A percentile compares a stretch with the other conserved stretches of the same genome.
These are phyloP conservation scores for Pseudanteris insignis DNA, from an alignment of 2,888 invertebrate species.

Conservation along the genomic window DNA sequence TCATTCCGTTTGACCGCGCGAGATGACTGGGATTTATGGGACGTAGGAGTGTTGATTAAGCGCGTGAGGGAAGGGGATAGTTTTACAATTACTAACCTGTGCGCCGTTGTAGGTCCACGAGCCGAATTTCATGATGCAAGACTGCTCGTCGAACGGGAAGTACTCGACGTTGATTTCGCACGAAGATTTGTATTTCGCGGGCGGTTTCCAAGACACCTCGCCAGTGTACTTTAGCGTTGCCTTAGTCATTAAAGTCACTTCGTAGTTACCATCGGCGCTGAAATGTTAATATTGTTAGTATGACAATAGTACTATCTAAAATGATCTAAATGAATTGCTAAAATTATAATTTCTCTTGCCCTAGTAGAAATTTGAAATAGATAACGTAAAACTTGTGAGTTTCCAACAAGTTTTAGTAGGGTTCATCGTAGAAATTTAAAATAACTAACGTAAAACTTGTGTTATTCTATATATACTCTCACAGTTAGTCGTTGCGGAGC, in stretches of 20 bases:
- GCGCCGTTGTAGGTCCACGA: slow-evolving; percentile 92
- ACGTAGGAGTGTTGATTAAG: too few species aligned
- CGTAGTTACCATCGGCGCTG: slow-evolving; percentile 98
- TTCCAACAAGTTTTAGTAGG: too few species aligned
- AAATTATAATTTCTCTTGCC: too few species aligned
- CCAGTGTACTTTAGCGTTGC: slow-evolving; percentile 93
- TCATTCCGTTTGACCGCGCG: slow-evolving; percentile 31
- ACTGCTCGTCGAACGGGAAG: slow-evolving; percentile 94
- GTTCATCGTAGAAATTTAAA: too few species aligned
- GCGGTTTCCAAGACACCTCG: slow-evolving; percentile 96
- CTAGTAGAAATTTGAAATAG: too few species aligned
- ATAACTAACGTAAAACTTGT: too few species aligned
- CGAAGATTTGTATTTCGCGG: slow-evolving; percentile 98
- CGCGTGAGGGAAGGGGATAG: too few species aligned
- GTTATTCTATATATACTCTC: too few species aligned
- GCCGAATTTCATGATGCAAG: slow-evolving; percentile 94
- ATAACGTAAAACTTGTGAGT: too few species aligned
- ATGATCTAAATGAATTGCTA: too few species aligned
- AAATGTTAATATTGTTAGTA: not conserved
- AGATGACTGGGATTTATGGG: slow-evolving; percentile 20
- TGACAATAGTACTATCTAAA: too few species aligned
- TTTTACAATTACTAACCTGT: slow-evolving; percentile 17
- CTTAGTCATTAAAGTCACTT: slow-evolving; percentile 97
- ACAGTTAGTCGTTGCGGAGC: too few species aligned
- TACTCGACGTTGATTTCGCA: slow-evolving; percentile 95